These are phyloP conservation scores for Sycophaga agraensis DNA, from an alignment of 1,140 invertebrate genomes.

Conservation along the genomic window DNA sequence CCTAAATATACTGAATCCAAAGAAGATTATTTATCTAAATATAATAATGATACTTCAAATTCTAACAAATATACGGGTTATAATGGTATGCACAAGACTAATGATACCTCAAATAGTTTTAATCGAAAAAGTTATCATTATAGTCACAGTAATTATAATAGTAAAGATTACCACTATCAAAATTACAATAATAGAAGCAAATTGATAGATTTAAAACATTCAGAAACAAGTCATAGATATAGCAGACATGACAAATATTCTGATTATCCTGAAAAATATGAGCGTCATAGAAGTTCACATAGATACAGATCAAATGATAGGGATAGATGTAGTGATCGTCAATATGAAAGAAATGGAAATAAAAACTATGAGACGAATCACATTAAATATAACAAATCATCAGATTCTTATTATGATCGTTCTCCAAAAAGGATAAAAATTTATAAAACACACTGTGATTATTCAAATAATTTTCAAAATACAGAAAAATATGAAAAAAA, in stretches of 20 bases:
- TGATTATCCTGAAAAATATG: background rate
- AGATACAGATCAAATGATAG: background rate
- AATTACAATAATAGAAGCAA: background rate
- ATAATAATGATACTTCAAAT: background rate
- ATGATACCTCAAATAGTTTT: background rate
- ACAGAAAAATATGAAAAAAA: background rate
- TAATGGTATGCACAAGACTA: background rate
- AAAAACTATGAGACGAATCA: too few species aligned
- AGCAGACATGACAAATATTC: constrained; percentile 10
- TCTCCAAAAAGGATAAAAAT: background rate
- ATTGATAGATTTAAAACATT: background rate
- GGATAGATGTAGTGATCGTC: background rate
- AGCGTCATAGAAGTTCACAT: constrained; percentile 2
- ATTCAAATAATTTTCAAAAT: too few species aligned
- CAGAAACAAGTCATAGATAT: background rate
- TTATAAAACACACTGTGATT: too few species aligned
- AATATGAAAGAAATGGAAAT: too few species aligned
- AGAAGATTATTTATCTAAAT: background rate
- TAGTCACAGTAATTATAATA: background rate
- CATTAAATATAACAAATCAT: too few species aligned
- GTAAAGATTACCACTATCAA: constrained; percentile 15
- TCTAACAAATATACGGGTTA: background rate
- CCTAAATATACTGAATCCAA: background rate
- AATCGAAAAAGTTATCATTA: background rate
- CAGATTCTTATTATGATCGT: background rate